Conservation (phyloP, 1,140 invertebrate genomes). For the Aphis craccivora region DNA sequence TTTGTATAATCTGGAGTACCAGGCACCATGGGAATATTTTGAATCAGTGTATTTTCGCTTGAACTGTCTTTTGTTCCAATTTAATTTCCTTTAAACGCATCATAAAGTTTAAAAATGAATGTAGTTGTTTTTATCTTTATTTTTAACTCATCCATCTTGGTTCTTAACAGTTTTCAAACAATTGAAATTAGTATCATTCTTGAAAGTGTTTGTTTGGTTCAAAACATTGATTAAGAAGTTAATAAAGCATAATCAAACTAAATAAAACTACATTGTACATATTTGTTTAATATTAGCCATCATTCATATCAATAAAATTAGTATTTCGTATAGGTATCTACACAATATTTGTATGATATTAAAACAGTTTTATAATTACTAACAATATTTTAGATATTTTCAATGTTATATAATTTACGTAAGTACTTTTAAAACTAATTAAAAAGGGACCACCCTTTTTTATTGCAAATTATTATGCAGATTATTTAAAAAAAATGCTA, state of each 20-base stretch:
- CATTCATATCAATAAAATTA: background rate
- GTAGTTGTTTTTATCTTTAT: background rate
- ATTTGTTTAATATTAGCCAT: background rate
- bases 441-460: too few relatives aligned
- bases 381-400: background rate
- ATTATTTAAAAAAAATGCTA: background rate
- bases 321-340: background rate
- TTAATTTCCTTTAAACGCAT: constrained; percentile 45
- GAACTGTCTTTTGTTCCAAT: constrained; percentile 29
- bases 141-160: background rate
- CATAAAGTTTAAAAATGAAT: constrained; percentile 31
- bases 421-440: background rate
- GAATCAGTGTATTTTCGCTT: background rate
- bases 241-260: background rate
- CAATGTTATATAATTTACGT: background rate
- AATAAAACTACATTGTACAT: background rate
- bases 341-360: background rate
- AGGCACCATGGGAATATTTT: constrained; percentile 21
- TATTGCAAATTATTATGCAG: too few relatives aligned
- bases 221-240: background rate
- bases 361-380: background rate
- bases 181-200: background rate
- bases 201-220: too few relatives aligned
- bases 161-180: background rate
- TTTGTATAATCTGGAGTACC: constrained; percentile 5